phyloP scores from a whole-genome alignment of 2,888 invertebrate species.

The Eristalis arbustorum region DNA sequence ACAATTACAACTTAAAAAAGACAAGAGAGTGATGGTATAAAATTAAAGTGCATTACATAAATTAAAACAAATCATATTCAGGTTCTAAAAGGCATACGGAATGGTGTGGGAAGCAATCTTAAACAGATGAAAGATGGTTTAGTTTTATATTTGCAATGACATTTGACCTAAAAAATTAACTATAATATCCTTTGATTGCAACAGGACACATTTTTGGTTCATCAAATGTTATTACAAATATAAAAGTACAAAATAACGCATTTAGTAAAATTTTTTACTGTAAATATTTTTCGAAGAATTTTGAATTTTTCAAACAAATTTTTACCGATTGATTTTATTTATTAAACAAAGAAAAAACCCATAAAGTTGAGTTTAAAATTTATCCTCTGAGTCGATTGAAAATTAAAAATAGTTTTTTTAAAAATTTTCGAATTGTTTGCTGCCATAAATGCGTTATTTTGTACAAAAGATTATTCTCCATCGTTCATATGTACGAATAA shows the following conservation, averaged over 20 bases:
- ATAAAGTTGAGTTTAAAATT: neutral
- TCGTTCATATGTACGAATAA: conserved; percentile 84
- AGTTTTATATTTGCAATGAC: conserved; percentile 75
- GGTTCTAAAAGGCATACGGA: conserved; percentile 80
- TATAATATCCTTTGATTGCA: conserved; percentile 74
- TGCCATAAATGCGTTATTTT: conserved; percentile 80
- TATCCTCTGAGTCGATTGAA: conserved; percentile 62
- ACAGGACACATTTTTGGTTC: conserved; percentile 71
- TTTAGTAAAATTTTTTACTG: conserved; percentile 65
- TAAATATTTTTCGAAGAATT: neutral
- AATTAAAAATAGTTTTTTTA: conserved; percentile 70
- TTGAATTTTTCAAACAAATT: neutral
- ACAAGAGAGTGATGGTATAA: conserved; percentile 46
- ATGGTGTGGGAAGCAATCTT: conserved; percentile 81
- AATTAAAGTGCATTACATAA: conserved; percentile 52
- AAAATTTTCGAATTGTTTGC: conserved; percentile 73
- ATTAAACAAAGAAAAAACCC: neutral
- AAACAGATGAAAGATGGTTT: conserved; percentile 79
- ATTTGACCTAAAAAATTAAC: conserved; percentile 65
- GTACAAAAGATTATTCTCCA: conserved; percentile 79
- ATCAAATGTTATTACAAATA: conserved; percentile 76
- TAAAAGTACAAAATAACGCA: conserved; percentile 78
- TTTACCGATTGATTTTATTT: neutral
- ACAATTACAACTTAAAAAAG: conserved; percentile 43
- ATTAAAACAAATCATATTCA: conserved; percentile 57